Evolutionary conservation across 2,888 invertebrate species (phyloP).

Genomic region (Hybos culiciformis): DNA sequence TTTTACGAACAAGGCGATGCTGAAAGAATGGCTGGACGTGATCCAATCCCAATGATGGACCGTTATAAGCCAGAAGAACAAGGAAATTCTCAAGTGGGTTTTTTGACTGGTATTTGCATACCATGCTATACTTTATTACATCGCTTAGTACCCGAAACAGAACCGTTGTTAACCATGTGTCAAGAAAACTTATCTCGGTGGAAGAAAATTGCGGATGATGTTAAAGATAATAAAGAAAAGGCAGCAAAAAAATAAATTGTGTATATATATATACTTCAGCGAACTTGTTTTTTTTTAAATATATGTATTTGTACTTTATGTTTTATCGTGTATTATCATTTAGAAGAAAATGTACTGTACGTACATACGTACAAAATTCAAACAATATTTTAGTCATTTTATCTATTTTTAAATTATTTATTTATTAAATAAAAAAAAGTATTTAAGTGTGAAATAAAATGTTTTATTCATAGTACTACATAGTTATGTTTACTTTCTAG

Average conservation of each 20-base stretch:
- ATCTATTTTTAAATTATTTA: too few species aligned
- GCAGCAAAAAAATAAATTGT: background rate
- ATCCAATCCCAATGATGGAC: slow-evolving; percentile 73
- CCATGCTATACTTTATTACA: slow-evolving; percentile 62
- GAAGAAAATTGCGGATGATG: slow-evolving; percentile 35
- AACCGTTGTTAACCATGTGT: slow-evolving; percentile 55
- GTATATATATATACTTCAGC: background rate
- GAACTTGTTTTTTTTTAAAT: background rate
- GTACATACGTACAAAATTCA: too few species aligned
- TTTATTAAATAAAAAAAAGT: too few species aligned
- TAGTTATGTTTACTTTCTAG: too few species aligned
- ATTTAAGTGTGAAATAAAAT: too few species aligned
- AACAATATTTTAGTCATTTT: too few species aligned
- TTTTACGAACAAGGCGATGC: slow-evolving; percentile 69
- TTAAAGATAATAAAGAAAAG: slow-evolving; percentile 13
- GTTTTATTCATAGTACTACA: too few species aligned
- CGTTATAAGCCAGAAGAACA: slow-evolving; percentile 57
- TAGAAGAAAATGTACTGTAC: too few species aligned
- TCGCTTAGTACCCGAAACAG: slow-evolving; percentile 53
- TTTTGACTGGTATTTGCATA: slow-evolving; percentile 64
- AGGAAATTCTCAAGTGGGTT: slow-evolving; percentile 65
- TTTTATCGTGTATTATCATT: too few species aligned
- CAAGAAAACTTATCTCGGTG: slow-evolving; percentile 46
- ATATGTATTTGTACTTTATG: too few species aligned
- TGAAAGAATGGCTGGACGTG: slow-evolving; percentile 50